A percentile compares a stretch with the other conserved stretches of the same genome.
Conservation (phyloP, 2,113 vertebrate genomes). For the Varanus salvator region DNA sequence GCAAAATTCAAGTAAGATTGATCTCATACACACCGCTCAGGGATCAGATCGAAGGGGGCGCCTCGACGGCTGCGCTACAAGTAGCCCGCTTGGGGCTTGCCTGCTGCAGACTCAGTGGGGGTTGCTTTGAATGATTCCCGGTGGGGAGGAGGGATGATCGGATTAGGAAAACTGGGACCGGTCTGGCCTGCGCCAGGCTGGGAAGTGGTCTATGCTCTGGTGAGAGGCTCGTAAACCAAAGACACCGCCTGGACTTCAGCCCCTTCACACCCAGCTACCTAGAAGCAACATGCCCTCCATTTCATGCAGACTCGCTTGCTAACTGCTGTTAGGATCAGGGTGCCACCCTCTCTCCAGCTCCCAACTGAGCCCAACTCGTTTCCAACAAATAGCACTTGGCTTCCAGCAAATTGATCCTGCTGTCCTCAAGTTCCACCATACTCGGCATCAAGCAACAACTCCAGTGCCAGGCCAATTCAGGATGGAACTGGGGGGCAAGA, state of each 20-base stretch:
- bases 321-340: not conserved
- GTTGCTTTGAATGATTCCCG: conserved; percentile 67
- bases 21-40: conserved; percentile 73
- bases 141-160: conserved; percentile 49
- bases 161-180: conserved; percentile 26
- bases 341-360: not conserved
- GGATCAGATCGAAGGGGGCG: conserved; percentile 63
- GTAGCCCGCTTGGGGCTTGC: conserved; percentile 60
- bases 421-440: not conserved
- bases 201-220: conserved; percentile 57
- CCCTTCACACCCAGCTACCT: too few species aligned
- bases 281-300: not conserved
- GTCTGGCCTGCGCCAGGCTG: too few species aligned
- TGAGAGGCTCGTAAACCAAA: conserved; percentile 59
- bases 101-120: conserved; percentile 68
- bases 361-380: not conserved
- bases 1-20: conserved; percentile 87
- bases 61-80: conserved; percentile 68
- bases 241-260: conserved; percentile 51
- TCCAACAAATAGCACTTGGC: not conserved
- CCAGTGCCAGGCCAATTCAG: not conserved
- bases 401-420: not conserved
- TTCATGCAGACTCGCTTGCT: not conserved
- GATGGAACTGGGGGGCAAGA: not conserved
- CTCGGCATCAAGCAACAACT: not conserved